Evolutionary conservation across 2,113 vertebrate species (phyloP).

Genomic region (Pseudopipra pipra): DNA sequence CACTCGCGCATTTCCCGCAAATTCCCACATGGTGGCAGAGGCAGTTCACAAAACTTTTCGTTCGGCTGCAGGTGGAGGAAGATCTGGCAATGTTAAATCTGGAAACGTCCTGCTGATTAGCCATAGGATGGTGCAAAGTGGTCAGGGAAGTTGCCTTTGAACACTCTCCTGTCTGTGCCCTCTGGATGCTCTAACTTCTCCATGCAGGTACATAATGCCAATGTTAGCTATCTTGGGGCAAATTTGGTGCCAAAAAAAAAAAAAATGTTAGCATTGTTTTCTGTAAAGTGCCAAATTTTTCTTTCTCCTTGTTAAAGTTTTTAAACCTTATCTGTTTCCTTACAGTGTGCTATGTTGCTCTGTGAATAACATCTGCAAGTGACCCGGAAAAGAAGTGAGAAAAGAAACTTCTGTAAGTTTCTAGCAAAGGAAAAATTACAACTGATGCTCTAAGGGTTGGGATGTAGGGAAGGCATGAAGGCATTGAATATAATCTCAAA

Average conservation of each 20-base stretch:
- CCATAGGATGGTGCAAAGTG: neutral
- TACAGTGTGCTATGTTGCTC: neutral
- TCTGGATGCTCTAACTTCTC: neutral
- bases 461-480: neutral
- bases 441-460: neutral
- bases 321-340: neutral
- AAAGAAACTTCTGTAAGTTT: neutral
- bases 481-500: neutral
- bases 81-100: neutral
- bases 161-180: too few species aligned
- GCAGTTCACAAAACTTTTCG: neutral
- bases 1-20: neutral
- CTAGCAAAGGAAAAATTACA: neutral
- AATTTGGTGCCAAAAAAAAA: neutral
- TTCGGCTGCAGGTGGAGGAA: neutral
- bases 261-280: neutral
- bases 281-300: neutral
- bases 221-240: neutral
- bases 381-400: neutral
- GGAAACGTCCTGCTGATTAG: neutral
- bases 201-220: fast-evolving
- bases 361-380: neutral
- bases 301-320: neutral
- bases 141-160: fast-evolving
- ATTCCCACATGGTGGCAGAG: constrained; percentile 41